These are phyloP conservation scores for Microtus richardsoni DNA, from an alignment of 2,113 vertebrate genomes.

Conservation along the genomic window DNA sequence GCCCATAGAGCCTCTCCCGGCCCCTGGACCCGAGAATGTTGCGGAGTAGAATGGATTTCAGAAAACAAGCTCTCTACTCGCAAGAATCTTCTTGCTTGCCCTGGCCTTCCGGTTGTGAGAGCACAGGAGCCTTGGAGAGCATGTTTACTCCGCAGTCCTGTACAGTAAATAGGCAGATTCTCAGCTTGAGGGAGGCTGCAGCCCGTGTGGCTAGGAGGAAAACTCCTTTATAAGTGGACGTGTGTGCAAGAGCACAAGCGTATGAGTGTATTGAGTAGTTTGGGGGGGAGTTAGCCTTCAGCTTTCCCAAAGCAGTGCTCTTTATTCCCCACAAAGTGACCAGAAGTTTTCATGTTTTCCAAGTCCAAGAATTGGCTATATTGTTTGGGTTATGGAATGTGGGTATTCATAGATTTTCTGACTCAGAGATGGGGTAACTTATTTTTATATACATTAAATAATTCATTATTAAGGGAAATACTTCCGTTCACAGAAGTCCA, in stretches of 20 bases:
- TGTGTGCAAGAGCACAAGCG: not conserved
- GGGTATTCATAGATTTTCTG: not conserved
- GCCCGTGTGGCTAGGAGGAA: slow-evolving; percentile 10
- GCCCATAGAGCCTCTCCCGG: slow-evolving; percentile 77
- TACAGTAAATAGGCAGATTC: not conserved
- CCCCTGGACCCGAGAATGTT: slow-evolving; percentile 79
- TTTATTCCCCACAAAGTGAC: not conserved
- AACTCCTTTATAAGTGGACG: not conserved
- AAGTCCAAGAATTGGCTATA: not conserved
- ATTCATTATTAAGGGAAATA: not conserved
- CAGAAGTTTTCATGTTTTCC: slow-evolving; percentile 15
- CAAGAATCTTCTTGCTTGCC: not conserved
- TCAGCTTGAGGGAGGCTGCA: not conserved
- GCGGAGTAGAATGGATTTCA: slow-evolving; percentile 82
- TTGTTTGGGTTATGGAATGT: not conserved
- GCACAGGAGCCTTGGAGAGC: slow-evolving; percentile 4
- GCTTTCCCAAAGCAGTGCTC: not conserved
- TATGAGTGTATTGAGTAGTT: not conserved
- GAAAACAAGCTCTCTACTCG: not conserved
- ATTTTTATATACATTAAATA: slow-evolving; percentile 21
- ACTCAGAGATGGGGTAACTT: not conserved
- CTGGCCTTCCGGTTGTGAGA: slow-evolving; percentile 7
- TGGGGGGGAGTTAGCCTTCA: not conserved
- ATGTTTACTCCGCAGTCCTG: not conserved
- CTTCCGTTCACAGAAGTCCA: not conserved